phyloP scores from a whole-genome alignment of 2,113 vertebrate genomes.

The Spea multiplicata region DNA sequence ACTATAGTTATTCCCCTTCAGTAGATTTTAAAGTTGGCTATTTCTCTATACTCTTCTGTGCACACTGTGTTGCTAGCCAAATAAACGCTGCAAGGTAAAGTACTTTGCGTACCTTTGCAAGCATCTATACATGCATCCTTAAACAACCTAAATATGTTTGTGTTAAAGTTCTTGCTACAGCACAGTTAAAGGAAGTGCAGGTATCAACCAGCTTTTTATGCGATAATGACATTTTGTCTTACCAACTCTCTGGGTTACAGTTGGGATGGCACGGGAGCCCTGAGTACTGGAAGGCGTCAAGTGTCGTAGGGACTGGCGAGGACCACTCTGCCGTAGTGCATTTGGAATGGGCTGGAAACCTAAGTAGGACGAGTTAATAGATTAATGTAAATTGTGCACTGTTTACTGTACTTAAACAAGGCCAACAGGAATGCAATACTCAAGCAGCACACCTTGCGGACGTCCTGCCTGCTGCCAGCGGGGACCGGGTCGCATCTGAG shows the following conservation, averaged over 20 bases:
- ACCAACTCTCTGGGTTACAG: conserved; percentile 80
- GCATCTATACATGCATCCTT: no score
- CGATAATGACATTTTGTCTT: conserved; percentile 52
- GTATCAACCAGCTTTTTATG: background rate
- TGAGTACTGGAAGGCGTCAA: conserved; percentile 78
- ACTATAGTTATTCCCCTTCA: no score
- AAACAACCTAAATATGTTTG: no score
- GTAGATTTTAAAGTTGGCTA: no score
- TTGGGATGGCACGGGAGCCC: conserved; percentile 80
- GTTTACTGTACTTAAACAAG: background rate
- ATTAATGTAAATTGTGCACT: no score
- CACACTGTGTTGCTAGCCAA: no score
- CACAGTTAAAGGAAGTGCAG: no score
- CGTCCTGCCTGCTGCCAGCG: conserved; percentile 95
- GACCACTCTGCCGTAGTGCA: conserved; percentile 90
- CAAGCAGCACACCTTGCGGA: conserved; percentile 80
- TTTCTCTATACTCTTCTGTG: no score
- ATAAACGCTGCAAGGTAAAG: no score
- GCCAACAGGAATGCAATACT: background rate
- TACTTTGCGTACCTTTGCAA: no score
- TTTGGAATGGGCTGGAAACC: conserved; percentile 91
- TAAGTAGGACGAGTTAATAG: conserved; percentile 28
- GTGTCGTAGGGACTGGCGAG: conserved; percentile 84
- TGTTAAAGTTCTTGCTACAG: no score
- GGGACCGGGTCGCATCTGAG: conserved; percentile 94